Percentiles rank a stretch among this genome's conserved stretches.
Conservation (phyloP, 2,113 vertebrate genomes). For the Rattus rattus region DNA sequence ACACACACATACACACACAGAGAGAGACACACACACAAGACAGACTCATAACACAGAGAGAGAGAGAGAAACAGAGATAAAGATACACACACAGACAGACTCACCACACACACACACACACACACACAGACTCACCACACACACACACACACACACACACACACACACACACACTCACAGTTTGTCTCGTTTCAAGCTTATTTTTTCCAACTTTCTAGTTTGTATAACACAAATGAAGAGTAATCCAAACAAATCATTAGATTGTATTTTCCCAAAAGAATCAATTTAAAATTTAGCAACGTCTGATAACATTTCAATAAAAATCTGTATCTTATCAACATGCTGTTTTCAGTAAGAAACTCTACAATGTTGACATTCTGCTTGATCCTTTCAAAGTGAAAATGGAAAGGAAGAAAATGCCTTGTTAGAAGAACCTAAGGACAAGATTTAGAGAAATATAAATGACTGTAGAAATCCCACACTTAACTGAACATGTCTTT, state of each 20-base stretch:
- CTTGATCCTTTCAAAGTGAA: constrained; percentile 47
- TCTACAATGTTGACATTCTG: neutral
- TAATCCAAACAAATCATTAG: neutral
- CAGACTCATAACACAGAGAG: too few relatives aligned
- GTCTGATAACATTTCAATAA: neutral
- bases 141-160: neutral
- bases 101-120: neutral
- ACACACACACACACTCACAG: neutral
- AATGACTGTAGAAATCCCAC: neutral
- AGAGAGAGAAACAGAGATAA: too few relatives aligned
- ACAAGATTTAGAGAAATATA: neutral
- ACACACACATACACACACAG: neutral
- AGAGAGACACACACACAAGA: neutral
- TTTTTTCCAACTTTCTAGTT: neutral
- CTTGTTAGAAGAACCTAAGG: neutral
- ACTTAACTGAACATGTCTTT: neutral
- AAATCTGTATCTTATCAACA: neutral
- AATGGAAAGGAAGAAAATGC: neutral
- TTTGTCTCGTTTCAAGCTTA: neutral
- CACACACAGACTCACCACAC: neutral
- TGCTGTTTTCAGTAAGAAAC: neutral
- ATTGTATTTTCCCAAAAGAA: neutral
- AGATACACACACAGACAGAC: too few relatives aligned
- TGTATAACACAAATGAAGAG: neutral
- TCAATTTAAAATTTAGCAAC: neutral